Base-by-base conservation (phyloP, 2,113 vertebrate genomes). In the Andinoacara biseriatus region DNA sequence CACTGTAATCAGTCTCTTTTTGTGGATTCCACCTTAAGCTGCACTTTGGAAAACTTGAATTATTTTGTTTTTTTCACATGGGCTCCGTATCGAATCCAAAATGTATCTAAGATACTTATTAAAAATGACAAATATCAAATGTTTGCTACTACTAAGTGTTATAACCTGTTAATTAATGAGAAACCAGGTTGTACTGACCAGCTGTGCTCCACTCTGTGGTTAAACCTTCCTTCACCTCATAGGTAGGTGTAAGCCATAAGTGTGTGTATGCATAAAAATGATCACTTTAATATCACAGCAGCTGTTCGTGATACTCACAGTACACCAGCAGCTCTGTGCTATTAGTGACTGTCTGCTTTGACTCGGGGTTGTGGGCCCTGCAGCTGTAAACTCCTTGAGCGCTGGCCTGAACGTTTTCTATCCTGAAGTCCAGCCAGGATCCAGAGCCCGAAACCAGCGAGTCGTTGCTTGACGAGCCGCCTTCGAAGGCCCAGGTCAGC, bases 311-410 rank as follows among this genome's bases (percentile, higher is more conserved):
- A 8, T 82, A 96, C 96, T 89, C 91, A 97, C 97, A 94, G 93
- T 97, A 98, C n/a, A 98, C 96, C 7, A 97, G 94, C 87, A 98
- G 94, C 87, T 96, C 84, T 0, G 83, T 61, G 87, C 92, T 95
- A 65, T 60, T 84, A 11, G 67, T 81, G 22, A 43, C 81, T 0
- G 10, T 82, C 31, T 77, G 90, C 4, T 90, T 76, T 4, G 94
- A 96, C n/a, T 95, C 33, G 2, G 5, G 2, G 88, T 97, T 96
- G 24, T 20, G 72, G 46, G 95, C 94, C 15, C 7, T 54, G 82
- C 97, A 97, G 26, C 86, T 96, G 83, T 97, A 97, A 62, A 94
- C 93, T 24, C 96, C 97, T 80, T 97, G 96, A 58, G 86, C 88
- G 7, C 65, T 58, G 1, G 86, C 92, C 0, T 94, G 94, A 49